Conservation (phyloP, 2,113 vertebrate species). For the Lota lota region DNA sequence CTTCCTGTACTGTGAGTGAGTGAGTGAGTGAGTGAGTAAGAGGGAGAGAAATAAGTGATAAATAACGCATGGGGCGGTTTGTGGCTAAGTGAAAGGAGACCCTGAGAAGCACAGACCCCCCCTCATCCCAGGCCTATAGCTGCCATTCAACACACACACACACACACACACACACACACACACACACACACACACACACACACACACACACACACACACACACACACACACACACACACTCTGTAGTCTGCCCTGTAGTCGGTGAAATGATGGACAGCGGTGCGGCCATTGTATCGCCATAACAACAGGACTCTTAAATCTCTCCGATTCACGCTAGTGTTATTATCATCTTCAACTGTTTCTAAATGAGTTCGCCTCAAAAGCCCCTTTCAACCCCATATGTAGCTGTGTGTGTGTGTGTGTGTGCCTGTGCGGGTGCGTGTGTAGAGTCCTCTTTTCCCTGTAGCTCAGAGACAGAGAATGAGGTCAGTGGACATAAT, state of each 20-base stretch:
- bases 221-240: slow-evolving; percentile 1
- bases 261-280: too few relatives aligned
- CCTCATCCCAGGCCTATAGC: slow-evolving; percentile 56
- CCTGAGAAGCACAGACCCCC: slow-evolving; percentile 62
- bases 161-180: neutral
- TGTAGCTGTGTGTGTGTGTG: too few relatives aligned
- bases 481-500: too few relatives aligned
- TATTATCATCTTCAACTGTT: slow-evolving; percentile 72
- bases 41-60: slow-evolving; percentile 41
- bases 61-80: slow-evolving; percentile 54
- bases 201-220: slow-evolving; percentile 22
- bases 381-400: slow-evolving; percentile 42
- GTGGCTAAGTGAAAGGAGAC: slow-evolving; percentile 30
- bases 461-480: too few relatives aligned
- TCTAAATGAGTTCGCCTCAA: slow-evolving; percentile 66
- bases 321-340: slow-evolving; percentile 6
- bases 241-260: too few relatives aligned
- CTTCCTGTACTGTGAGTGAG: neutral
- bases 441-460: too few relatives aligned
- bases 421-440: too few relatives aligned
- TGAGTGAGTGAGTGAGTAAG: neutral
- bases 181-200: neutral
- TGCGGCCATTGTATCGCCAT: too few relatives aligned
- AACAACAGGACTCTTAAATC: too few relatives aligned
- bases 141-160: slow-evolving; percentile 55